Evolutionary conservation across 2,797 vertebrate species (phyloP).

Genomic region (Urosaurus nigricauda): DNA sequence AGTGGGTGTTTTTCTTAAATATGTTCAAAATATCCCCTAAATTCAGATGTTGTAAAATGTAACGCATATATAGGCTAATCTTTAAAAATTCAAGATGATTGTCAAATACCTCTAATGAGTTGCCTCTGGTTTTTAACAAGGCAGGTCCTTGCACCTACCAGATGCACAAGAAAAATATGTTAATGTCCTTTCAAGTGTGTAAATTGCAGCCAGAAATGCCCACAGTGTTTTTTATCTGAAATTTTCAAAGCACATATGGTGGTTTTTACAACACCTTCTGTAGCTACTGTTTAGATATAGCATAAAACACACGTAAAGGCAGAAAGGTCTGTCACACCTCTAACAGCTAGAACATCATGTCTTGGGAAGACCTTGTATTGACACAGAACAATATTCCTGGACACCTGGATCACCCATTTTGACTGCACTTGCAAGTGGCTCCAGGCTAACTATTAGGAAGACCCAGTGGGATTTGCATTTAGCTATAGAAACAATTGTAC

Average conservation of each 20-base stretch:
- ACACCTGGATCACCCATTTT: background rate
- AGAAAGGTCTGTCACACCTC: background rate
- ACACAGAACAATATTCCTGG: background rate
- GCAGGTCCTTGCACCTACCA: background rate
- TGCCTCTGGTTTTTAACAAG: background rate
- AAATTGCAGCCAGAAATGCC: conserved; percentile 8
- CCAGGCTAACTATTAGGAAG: background rate
- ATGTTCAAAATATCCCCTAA: background rate
- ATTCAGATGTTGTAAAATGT: background rate
- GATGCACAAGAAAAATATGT: background rate
- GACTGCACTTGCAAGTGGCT: background rate
- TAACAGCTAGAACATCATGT: background rate
- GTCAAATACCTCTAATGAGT: background rate
- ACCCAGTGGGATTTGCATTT: background rate
- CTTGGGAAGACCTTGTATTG: background rate
- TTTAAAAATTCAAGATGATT: background rate
- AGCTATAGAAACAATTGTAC: background rate
- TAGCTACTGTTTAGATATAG: background rate
- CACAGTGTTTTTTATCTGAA: background rate
- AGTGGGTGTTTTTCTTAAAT: background rate
- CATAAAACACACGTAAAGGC: background rate
- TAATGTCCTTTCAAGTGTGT: background rate
- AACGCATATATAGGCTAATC: background rate
- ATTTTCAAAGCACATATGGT: conserved; percentile 12
- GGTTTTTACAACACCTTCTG: conserved; percentile 15